phyloP scores from a whole-genome alignment of 2,888 invertebrate genomes.

The Capitulum mitella region DNA sequence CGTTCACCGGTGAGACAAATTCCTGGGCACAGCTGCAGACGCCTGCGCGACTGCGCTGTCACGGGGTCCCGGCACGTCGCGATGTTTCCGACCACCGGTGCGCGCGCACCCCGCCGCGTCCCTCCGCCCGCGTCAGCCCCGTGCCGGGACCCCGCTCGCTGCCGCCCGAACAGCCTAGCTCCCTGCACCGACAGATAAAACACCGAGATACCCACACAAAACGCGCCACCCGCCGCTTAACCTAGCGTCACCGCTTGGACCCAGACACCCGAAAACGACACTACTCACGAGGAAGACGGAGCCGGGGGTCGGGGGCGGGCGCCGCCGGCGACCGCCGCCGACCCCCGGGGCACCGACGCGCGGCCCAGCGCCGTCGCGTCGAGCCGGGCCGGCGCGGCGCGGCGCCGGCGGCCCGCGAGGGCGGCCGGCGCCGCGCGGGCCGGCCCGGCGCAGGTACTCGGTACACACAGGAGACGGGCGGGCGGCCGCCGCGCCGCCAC shows the following conservation, averaged over 20 bases:
- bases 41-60: not conserved
- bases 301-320: not conserved
- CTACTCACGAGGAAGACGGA: not conserved
- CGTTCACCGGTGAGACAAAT: not conserved
- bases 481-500: not conserved
- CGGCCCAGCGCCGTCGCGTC: too few species aligned
- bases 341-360: too few species aligned
- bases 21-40: not conserved
- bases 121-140: not conserved
- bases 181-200: not conserved
- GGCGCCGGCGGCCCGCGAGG: too few species aligned
- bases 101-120: not conserved
- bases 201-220: not conserved
- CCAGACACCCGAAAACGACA: constrained; percentile 5
- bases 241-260: not conserved
- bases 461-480: not conserved
- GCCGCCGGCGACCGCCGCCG: not conserved
- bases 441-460: too few species aligned
- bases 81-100: not conserved
- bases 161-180: not conserved
- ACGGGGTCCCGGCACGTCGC: not conserved
- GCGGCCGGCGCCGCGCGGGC: too few species aligned
- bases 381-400: too few species aligned
- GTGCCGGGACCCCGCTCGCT: not conserved
- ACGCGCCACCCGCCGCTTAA: not conserved